phyloP scores from a whole-genome alignment of 2,797 vertebrate genomes.

The Sphenopsis melanotis region DNA sequence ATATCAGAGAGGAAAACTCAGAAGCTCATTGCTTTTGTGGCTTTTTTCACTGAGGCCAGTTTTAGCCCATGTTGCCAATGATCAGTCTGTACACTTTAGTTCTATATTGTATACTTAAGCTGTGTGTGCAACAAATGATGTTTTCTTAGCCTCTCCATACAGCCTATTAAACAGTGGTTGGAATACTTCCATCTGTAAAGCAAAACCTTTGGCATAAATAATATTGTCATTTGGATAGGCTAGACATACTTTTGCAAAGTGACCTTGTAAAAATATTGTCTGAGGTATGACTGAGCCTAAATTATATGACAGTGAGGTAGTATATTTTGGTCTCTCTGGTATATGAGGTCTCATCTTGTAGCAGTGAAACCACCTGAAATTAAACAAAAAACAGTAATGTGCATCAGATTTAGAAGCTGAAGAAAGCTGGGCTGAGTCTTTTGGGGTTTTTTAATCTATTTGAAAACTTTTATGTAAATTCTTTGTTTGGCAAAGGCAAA shows the following conservation, averaged over 20 bases:
- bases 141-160: slow-evolving; percentile 77
- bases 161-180: slow-evolving; percentile 76
- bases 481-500: slow-evolving; percentile 25
- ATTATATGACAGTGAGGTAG: slow-evolving; percentile 76
- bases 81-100: slow-evolving; percentile 72
- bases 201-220: slow-evolving; percentile 79
- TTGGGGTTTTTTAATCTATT: neutral
- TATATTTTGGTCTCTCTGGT: slow-evolving; percentile 63
- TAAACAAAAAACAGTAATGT: slow-evolving; percentile 43
- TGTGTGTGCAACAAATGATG: slow-evolving; percentile 73
- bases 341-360: slow-evolving; percentile 69
- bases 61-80: slow-evolving; percentile 67
- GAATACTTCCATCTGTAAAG: slow-evolving; percentile 73
- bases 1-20: slow-evolving; percentile 72
- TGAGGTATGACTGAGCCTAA: slow-evolving; percentile 77
- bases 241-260: slow-evolving; percentile 78
- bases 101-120: slow-evolving; percentile 72
- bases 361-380: slow-evolving; percentile 60
- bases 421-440: neutral
- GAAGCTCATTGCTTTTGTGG: slow-evolving; percentile 75
- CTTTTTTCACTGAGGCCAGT: slow-evolving; percentile 60
- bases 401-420: slow-evolving; percentile 48
- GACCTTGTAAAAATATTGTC: slow-evolving; percentile 81
- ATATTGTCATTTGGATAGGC: slow-evolving; percentile 79
- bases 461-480: slow-evolving; percentile 15